Conservation (phyloP, 1,140 invertebrate species). For the Meloidogyne exigua region DNA sequence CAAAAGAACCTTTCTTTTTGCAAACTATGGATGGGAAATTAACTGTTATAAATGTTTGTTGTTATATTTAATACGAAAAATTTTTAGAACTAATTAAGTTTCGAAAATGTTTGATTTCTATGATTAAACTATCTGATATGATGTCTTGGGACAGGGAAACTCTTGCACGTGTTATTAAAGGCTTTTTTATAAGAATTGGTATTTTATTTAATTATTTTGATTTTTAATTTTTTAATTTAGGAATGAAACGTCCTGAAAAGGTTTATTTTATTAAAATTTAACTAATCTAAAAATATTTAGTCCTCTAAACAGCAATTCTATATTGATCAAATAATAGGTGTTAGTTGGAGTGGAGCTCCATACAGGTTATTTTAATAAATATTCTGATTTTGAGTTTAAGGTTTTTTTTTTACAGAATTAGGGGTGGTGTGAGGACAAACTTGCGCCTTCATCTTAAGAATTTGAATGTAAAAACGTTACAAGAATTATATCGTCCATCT, state of each 20-base stretch:
- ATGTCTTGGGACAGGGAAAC: slow-evolving; percentile 22
- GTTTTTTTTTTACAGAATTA: too few relatives aligned
- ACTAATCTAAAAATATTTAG: not conserved
- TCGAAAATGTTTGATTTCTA: slow-evolving; percentile 17
- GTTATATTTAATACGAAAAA: not conserved
- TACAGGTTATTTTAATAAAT: slow-evolving; percentile 2
- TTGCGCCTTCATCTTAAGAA: slow-evolving; percentile 21
- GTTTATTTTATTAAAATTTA: slow-evolving; percentile 6
- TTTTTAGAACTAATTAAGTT: not conserved
- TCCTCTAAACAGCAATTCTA: slow-evolving; percentile 12
- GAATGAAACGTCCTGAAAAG: slow-evolving; percentile 14
- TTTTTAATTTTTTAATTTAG: not conserved
- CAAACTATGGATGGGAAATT: slow-evolving; percentile 10
- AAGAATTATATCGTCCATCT: not conserved
- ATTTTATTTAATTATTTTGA: not conserved
- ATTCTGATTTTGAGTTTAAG: too few relatives aligned
- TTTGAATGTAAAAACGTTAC: not conserved
- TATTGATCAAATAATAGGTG: slow-evolving; percentile 25
- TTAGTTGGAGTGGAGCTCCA: slow-evolving; percentile 14
- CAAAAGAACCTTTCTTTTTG: not conserved
- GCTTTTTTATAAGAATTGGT: not conserved
- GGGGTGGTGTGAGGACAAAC: slow-evolving; percentile 3
- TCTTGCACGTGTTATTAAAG: slow-evolving; percentile 7
- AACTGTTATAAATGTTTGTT: slow-evolving; percentile 5
- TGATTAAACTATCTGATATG: slow-evolving; percentile 19